Conservation (phyloP, 2,797 vertebrate species). For the Rousettus madagascariensis region DNA sequence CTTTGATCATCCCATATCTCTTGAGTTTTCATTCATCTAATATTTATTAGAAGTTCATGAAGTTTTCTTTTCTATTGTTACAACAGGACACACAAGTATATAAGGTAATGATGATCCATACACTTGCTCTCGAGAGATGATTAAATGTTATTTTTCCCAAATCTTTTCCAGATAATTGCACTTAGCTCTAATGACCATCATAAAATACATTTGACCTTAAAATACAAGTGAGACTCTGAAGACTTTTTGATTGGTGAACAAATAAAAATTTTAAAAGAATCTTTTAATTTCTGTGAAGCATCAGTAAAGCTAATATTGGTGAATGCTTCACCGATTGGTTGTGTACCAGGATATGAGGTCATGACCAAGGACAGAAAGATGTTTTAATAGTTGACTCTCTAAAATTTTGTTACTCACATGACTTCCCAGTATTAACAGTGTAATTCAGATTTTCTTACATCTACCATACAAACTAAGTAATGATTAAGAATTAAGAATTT, state of each 20-base stretch:
- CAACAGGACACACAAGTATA: constrained; percentile 38
- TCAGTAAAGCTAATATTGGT: background rate
- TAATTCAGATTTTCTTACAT: constrained; percentile 20
- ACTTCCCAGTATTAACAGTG: background rate
- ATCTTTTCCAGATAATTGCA: background rate
- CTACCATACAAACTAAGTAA: background rate
- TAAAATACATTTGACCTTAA: constrained; percentile 23
- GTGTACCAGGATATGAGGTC: background rate
- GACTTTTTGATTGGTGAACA: background rate
- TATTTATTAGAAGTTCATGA: constrained; percentile 52
- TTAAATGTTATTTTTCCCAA: background rate
- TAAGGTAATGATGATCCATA: constrained; percentile 31
- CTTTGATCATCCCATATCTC: constrained; percentile 74
- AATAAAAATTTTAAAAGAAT: background rate
- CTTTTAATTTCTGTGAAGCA: background rate
- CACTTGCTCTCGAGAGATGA: background rate
- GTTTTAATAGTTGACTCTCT: background rate
- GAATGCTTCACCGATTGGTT: background rate
- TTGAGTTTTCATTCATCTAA: constrained; percentile 77
- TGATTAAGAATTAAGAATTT: background rate
- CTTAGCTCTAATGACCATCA: constrained; percentile 9
- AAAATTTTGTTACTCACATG: background rate
- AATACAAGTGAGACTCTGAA: background rate
- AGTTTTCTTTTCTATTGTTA: constrained; percentile 57
- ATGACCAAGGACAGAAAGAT: background rate